phyloP scores from a whole-genome alignment of 2,888 invertebrate genomes.

The Rotaria sp. region DNA sequence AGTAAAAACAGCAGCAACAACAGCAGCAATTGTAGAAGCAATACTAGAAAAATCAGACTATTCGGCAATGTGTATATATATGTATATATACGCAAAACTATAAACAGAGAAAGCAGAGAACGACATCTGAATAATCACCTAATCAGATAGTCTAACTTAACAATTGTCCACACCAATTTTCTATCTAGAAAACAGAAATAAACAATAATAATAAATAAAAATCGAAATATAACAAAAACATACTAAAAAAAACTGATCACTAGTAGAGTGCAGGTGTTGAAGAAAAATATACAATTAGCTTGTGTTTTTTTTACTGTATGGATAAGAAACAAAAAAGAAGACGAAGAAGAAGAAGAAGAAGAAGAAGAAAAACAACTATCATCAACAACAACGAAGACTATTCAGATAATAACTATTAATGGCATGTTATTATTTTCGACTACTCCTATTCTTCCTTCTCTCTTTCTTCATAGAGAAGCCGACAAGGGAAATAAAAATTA shows the following conservation, averaged over 20 bases:
- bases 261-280: neutral
- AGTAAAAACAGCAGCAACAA: too few relatives aligned
- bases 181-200: neutral
- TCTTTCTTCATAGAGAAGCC: neutral
- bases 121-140: neutral
- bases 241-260: neutral
- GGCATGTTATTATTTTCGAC: slow-evolving; percentile 10
- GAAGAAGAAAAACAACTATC: neutral
- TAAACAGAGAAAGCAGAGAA: neutral
- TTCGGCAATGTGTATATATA: neutral
- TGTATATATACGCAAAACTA: neutral
- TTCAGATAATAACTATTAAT: slow-evolving; percentile 19
- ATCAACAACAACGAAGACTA: neutral
- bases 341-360: neutral
- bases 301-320: neutral
- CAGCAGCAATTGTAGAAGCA: neutral
- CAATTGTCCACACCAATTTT: neutral
- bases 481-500: neutral
- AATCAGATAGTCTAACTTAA: neutral
- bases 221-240: neutral
- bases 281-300: neutral
- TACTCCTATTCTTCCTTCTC: neutral
- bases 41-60: neutral
- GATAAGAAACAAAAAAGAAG: too few relatives aligned
- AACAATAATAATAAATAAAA: neutral